Evolutionary conservation across 1,140 invertebrate genomes (phyloP).

Genomic region (Lepidostoma basale): DNA sequence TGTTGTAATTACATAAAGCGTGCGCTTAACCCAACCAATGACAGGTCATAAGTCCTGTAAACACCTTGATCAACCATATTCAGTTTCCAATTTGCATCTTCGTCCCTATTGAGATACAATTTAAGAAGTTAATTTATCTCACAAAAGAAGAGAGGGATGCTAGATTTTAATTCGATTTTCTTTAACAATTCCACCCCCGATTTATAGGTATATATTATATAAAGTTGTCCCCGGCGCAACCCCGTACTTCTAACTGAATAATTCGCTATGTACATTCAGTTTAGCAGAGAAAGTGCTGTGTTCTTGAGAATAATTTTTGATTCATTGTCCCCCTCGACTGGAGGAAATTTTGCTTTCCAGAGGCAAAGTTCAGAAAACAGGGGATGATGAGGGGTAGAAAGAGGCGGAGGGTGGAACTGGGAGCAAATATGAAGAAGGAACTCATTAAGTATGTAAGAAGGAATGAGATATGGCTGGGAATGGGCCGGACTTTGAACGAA

Average conservation of each 20-base stretch:
- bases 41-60: too few relatives aligned
- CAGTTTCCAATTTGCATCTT: too few relatives aligned
- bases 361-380: constrained; percentile 26
- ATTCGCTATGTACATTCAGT: constrained; percentile 5
- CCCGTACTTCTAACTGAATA: not conserved
- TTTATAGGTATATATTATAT: too few relatives aligned
- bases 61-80: too few relatives aligned
- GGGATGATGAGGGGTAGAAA: not conserved
- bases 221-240: not conserved
- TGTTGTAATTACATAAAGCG: too few relatives aligned
- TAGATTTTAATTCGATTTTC: too few relatives aligned
- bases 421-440: constrained; percentile 34
- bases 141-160: too few relatives aligned
- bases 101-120: too few relatives aligned
- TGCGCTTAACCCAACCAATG: too few relatives aligned
- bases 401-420: not conserved
- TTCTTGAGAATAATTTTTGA: constrained; percentile 30
- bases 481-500: not conserved
- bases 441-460: constrained; percentile 35
- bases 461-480: constrained; percentile 18
- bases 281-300: constrained; percentile 12
- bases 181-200: too few relatives aligned
- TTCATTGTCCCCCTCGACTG: constrained; percentile 15
- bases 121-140: too few relatives aligned
- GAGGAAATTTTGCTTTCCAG: constrained; percentile 27